Evolutionary conservation across 2,888 invertebrate species (phyloP).

Genomic region (Drosophila algonquin): DNA sequence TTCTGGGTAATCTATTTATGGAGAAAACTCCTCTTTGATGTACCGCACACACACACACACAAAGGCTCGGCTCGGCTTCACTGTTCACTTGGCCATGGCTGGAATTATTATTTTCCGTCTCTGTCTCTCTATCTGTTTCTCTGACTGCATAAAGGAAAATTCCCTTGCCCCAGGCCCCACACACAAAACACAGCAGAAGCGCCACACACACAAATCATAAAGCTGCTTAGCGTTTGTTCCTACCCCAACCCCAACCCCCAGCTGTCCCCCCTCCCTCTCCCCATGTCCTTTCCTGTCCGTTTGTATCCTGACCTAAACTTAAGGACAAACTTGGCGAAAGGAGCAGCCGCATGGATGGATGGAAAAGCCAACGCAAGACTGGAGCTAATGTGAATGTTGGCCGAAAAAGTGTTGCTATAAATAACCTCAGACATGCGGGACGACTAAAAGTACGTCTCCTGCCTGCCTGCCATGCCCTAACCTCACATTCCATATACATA

Average conservation of each 20-base stretch:
- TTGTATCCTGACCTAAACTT: slow-evolving; percentile 58
- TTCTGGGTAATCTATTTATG: slow-evolving; percentile 17
- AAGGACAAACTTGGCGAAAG: slow-evolving; percentile 49
- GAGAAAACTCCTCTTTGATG: slow-evolving; percentile 41
- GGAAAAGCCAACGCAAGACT: slow-evolving; percentile 39
- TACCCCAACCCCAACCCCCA: not conserved
- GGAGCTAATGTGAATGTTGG: slow-evolving; percentile 54
- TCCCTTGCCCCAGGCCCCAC: slow-evolving; percentile 38
- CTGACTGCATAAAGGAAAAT: slow-evolving; percentile 44
- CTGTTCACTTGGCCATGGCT: slow-evolving; percentile 38
- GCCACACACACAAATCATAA: slow-evolving; percentile 52
- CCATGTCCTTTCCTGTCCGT: slow-evolving; percentile 41
- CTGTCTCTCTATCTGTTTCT: slow-evolving; percentile 1
- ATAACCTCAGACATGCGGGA: slow-evolving; percentile 65
- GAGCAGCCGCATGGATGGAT: slow-evolving; percentile 23
- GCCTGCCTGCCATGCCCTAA: slow-evolving; percentile 31
- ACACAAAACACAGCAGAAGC: not conserved
- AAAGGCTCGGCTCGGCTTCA: slow-evolving; percentile 23
- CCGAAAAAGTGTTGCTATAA: slow-evolving; percentile 73
- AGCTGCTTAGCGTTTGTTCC: slow-evolving; percentile 56
- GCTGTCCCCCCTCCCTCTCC: too few relatives aligned
- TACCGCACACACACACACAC: slow-evolving; percentile 10
- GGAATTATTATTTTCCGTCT: slow-evolving; percentile 40
- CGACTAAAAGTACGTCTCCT: slow-evolving; percentile 5
- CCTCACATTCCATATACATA: slow-evolving; percentile 40